phyloP scores from a whole-genome alignment of 2,888 invertebrate species.

The Drosophila mulleri region DNA sequence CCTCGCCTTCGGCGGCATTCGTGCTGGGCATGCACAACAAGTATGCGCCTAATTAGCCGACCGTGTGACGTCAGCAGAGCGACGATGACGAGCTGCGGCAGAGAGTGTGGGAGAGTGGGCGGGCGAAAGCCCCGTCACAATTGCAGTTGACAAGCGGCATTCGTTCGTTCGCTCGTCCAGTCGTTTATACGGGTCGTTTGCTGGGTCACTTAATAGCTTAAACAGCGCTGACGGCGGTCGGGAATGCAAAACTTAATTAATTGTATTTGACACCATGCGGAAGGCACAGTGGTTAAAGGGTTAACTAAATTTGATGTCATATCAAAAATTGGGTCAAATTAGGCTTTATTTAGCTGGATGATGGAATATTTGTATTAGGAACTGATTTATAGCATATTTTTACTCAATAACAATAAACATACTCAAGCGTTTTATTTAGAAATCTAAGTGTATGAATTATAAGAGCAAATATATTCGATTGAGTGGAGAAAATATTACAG shows the following conservation, averaged over 20 bases:
- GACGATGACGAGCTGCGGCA: not conserved
- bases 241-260: slow-evolving; percentile 66
- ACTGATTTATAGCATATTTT: not conserved
- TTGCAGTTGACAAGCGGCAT: slow-evolving; percentile 38
- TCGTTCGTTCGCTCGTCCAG: slow-evolving; percentile 7
- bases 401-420: not conserved
- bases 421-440: not conserved
- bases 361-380: not conserved
- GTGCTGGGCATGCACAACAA: slow-evolving; percentile 53
- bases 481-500: too few species aligned
- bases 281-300: slow-evolving; percentile 39
- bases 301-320: not conserved
- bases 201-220: slow-evolving; percentile 70
- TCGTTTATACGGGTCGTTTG: slow-evolving; percentile 35
- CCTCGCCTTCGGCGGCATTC: slow-evolving; percentile 35
- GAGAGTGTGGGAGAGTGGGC: not conserved
- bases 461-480: too few species aligned
- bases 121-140: slow-evolving; percentile 25
- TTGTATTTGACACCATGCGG: slow-evolving; percentile 35
- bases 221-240: slow-evolving; percentile 33
- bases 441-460: not conserved
- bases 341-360: not conserved
- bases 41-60: slow-evolving; percentile 58
- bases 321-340: not conserved
- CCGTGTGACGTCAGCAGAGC: slow-evolving; percentile 57